Base-by-base conservation (phyloP, 1,140 invertebrate species). In the Drosophila chauvacae region DNA sequence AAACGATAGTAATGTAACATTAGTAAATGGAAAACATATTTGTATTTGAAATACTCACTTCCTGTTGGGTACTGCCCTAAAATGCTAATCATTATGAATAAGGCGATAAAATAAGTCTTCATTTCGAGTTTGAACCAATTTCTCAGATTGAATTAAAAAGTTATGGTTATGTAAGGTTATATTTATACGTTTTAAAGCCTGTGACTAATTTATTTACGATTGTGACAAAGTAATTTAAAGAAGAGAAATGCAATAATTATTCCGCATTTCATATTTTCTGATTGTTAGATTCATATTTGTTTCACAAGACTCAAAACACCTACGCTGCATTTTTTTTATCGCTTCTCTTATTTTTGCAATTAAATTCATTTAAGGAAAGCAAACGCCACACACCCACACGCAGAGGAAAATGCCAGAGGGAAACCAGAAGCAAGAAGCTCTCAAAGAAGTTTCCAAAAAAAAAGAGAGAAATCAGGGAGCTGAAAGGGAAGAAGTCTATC, bases 341-440 rank as follows among this genome's bases (percentile, higher is more conserved):
- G 13, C 6, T 26, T 9, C 1, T 41, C 7, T 23, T 88, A 80
- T 87, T 83, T 88, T 77, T 80, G 72, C 83, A 87, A 87, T 87
- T 87, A 87, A 87, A 88, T 88, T 88, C 64, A 88, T 88, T 87
- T 63, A 68, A 50, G 44, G 58, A 82, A 81, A 45, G 26, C n/a
- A 51, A 30, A 28, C 16, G 13, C 20, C 23, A 70, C 39, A 30
- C 20, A 14, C 59, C 44, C 14, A 58, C 42, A 33, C 44, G 11
- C 63, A 51, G 66, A 64, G 62, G 65, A 35, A 63, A 60, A 68
- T 64, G 76, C 64, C 45, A 68, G 48, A 48, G 39, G 39, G 33
- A 58, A 83, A 53, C 37, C 14, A 56, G 53, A 56, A 59, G 57
- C 33, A 78, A 77, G 65, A 39, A 44, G 62, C 64, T 73, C 42